Evolutionary conservation across 2,113 vertebrate genomes (phyloP), one percentile per base, ranked within the genome.

Genomic region (Dromiciops gliroides): DNA sequence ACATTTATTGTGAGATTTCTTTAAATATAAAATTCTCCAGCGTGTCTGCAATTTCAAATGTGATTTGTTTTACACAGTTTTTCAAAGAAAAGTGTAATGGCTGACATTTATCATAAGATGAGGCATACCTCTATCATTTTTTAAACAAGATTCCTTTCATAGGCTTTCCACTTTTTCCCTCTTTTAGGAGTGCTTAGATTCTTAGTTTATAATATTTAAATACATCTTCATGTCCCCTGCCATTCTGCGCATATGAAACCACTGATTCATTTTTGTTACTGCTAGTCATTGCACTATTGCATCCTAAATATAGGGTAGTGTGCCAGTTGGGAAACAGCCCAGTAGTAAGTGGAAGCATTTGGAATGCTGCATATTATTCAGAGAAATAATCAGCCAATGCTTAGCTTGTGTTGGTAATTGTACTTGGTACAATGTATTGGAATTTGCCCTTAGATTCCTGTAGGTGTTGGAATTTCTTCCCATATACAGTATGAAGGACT

Each of bases 301-400:
- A 14, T 96, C 95, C 95, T 97, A 95, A 98, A 97, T 97, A 93
- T 96, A 97, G 97, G 96, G 96, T 89, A 96, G 92, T 92, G 90
- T 98, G 97, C 97, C 96, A 98, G 94, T 3, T 16, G 96, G 53
- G 97, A 97, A 90, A 96, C 94, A 97, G 94, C 94, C 95, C 16
- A 93, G 95, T 96, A 96, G 93, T 47, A 51, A 96, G 91, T 97
- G 94, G 96, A 95, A 98, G 93, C 95, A 96, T 94, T 97, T 97
- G 96, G 95, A 97, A 96, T 94, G 91, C 94, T 95, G 67, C 97
- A 95, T 97, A 93, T 90, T 96, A 94, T 96, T 97, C 96, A 91
- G 93, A 97, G 97, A 96, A 97, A 95, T 90, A 94, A 95, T 97
- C 94, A 91, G 95, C 95, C 89, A 95, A 94, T 97, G 95, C 95